Base-by-base conservation (phyloP, 2,113 vertebrate genomes). In the Machaerirhynchus nigripectus region DNA sequence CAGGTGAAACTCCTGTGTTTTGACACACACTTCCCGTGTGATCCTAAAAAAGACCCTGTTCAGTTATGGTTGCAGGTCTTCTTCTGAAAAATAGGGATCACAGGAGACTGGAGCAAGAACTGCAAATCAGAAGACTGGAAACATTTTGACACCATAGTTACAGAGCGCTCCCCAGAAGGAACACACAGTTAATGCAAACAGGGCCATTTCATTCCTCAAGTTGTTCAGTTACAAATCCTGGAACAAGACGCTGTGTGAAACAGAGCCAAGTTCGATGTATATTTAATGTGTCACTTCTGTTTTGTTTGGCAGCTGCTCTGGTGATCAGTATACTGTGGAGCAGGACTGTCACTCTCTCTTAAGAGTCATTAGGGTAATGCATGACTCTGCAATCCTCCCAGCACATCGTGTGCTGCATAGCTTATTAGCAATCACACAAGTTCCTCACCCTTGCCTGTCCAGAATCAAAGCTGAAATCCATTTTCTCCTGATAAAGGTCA, bases 351-450 rank as follows among this genome's bases (percentile, higher is more conserved):
- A 37, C 50, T 47, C 15, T 30, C 10, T 31, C 33, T 55, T 31
- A 46, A 23, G 50, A 86, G 30, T n/a, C 55, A 50, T n/a, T 39
- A 73, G 33, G 46, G 21, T 11, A 84, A 52, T 22, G 42, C 15
- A 55, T 39, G 68, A 74, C 76, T 69, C 71, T 67, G 52, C 83
- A 89, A 9, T 52, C 56, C 61, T 60, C 42, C 68, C 68, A 61
- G 61, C 11, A n/a, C 0, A 0, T 19, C 0, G 0, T n/a, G 40
- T 52, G 46, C 68, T 73, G n/a, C 12, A 4, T 15, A 52, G 12
- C 11, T 77, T 26, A 64, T 69, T n/a, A 86, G 68, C 40, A 80
- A 10, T 35, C 46, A 15, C 2, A 0, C 13, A 21, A 52, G 39
- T 52, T 88, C 46, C 24, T 40, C n/a, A 57, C 11, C n/a, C 31